A percentile compares a stretch with the other conserved stretches of the same genome.
These are phyloP conservation scores for Plectropomus leopardus DNA, from an alignment of 2,113 vertebrate species.

Conservation along the genomic window DNA sequence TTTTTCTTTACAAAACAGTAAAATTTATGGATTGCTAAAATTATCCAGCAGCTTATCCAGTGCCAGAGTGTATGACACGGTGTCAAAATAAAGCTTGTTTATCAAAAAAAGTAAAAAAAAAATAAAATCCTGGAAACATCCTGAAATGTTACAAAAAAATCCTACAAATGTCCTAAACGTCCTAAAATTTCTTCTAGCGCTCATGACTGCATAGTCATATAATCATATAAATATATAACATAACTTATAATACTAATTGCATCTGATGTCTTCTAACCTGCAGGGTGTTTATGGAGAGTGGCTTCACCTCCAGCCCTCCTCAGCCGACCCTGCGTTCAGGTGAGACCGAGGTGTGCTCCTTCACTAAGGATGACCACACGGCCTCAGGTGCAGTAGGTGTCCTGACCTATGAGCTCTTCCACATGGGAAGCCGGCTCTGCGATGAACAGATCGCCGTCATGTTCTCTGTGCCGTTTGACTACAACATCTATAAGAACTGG, in stretches of 20 bases:
- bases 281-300: slow-evolving; percentile 75
- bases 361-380: slow-evolving; percentile 80
- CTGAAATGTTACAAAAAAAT: no score
- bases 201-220: no score
- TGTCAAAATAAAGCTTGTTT: no score
- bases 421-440: slow-evolving; percentile 21
- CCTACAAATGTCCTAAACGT: no score
- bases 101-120: no score
- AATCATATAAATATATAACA: no score
- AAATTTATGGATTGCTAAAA: no score
- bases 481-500: slow-evolving; percentile 80
- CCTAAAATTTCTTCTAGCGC: not conserved
- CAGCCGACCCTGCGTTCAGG: slow-evolving; percentile 73
- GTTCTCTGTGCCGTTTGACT: slow-evolving; percentile 82
- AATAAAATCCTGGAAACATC: no score
- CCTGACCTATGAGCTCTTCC: slow-evolving; percentile 78
- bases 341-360: slow-evolving; percentile 76
- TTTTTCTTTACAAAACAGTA: no score
- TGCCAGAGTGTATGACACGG: no score
- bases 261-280: not conserved
- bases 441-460: slow-evolving; percentile 67
- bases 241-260: no score
- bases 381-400: slow-evolving; percentile 69
- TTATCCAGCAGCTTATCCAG: no score
- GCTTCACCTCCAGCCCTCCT: slow-evolving; percentile 68